Base-by-base conservation (phyloP, 2,113 vertebrate species). In the Melospiza melodia region DNA sequence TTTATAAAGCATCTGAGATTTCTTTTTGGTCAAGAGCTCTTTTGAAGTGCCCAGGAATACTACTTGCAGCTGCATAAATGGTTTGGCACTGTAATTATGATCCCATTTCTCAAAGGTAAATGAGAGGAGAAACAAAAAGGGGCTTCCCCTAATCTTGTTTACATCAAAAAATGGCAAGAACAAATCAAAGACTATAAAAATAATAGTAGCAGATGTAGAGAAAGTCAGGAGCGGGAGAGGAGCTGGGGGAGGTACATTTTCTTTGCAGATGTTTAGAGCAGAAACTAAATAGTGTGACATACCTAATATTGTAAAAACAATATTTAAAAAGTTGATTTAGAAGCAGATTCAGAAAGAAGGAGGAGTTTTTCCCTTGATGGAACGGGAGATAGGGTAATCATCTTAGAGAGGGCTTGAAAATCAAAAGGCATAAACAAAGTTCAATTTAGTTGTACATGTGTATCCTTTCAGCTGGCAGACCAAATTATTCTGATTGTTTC, bases 401-500 rank as follows among this genome's bases (percentile, higher is more conserved):
- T 84, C 63, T 79, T 95, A 86, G 93, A 94, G 88, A 91, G 96
- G 90, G 54, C 78, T 91, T 89, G 84, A 95, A 87, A 90, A 96
- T 94, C 89, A 97, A 97, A 96, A 96, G 59, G 75, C 86, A 94
- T 97, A 97, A 84, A 92, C 89, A 94, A 86, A 87, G 66, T 86
- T 90, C 86, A 96, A 95, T 95, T 98, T 93, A 84, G 78, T 95
- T 95, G 80, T 84, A 52, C 69, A 81, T 91, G 89, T 93, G 94
- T 96, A 76, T 95, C 74, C 75, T 94, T 97, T 96, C 85, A 90
- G 79, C 67, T 84, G 74, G 73, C 92, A 90, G 95, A 95, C 89
- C 92, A 94, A 97, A 97, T 96, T 93, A 92, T 93, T 86, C 86
- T 97, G 84, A 87, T 82, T 96, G 91, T 82, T 92, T 82, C 96